Base-by-base conservation (phyloP, 2,113 vertebrate species). In the Pseudorectes ferrugineus region DNA sequence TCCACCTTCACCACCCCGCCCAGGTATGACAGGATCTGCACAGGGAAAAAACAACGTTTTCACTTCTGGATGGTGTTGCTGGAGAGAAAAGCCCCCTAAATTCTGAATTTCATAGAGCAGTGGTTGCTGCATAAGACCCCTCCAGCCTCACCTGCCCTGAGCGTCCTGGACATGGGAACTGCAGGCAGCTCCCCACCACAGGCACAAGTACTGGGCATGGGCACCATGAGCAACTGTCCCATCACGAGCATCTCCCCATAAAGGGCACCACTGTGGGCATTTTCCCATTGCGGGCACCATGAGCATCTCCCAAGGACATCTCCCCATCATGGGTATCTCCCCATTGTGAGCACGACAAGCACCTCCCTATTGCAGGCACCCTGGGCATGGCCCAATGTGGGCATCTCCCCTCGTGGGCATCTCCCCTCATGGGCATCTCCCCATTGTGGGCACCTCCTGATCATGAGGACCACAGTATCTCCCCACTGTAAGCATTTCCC, bases 11-110 rank as follows among this genome's bases (percentile, higher is more conserved):
- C 81, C 33, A 62, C 48, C 10, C 98, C 98, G 0, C 97, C 95
- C 93, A 98, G 96, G 80, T 97, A 99, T 13, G 97, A 96, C 75
- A 99, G 96, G 90, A 99, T 97, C 99, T 99, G 94, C 46, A 55
- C 1, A 3, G 36, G 48, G 49, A 4, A 13, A 19, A 71, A 31
- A 58, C 0, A 1, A 9, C 0, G 0, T 29, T 58, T 2, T 54
- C 7, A 2, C 8, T 26, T 75, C 62, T 1, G 4, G 42, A 13
- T 22, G 2, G 4, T 14, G 42, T 22, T 15, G 29, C 10, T 58
- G 36, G 46, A 62, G 55, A 51, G 25, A 11, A 57, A 52, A 26
- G 4, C 25, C 1, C 15, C 19, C 3, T 25, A 51, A 2, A 57
- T 26, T 13, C 36, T 20, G 45, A 10, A 43, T 57, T 51, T 11